Evolutionary conservation across 37 sponge, comb jelly and placozoan genomes (phyloP).

Genomic region (Petrosia ficiformis): DNA sequence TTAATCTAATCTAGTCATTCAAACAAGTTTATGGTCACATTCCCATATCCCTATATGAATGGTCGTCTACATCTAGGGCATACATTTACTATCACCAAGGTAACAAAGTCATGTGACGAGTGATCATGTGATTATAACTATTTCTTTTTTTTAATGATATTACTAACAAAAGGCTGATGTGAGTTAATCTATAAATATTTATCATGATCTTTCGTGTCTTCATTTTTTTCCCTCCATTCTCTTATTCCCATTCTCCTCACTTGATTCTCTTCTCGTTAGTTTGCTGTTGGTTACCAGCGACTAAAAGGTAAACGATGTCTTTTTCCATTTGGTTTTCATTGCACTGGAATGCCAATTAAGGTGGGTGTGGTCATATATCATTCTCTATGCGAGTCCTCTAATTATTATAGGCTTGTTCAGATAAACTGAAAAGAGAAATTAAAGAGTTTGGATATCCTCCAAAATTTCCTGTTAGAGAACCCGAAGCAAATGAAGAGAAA

Average conservation of each 20-base stretch:
- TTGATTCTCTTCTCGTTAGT: slow-evolving; percentile 37
- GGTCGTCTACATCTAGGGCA: slow-evolving; percentile 97
- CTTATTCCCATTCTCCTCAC: background rate
- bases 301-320: slow-evolving; percentile 95
- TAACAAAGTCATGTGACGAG: background rate
- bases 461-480: slow-evolving; percentile 61
- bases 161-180: slow-evolving; percentile 26
- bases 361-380: slow-evolving; percentile 10
- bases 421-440: slow-evolving; percentile 91
- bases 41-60: slow-evolving; percentile 99
- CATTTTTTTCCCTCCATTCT: no score
- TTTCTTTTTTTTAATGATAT: background rate
- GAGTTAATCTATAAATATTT: no score
- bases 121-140: background rate
- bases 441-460: slow-evolving; percentile 92
- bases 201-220: no score
- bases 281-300: slow-evolving; percentile 94
- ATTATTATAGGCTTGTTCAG: slow-evolving; percentile 93
- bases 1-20: slow-evolving; percentile 4
- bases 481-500: slow-evolving; percentile 29
- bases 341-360: slow-evolving; percentile 99
- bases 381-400: background rate
- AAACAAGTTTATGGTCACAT: slow-evolving; percentile 89
- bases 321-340: slow-evolving; percentile 99
- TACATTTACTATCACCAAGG: slow-evolving; percentile 95